Base-by-base conservation (phyloP, 2,113 vertebrate species). In the Peromyscus californicus region DNA sequence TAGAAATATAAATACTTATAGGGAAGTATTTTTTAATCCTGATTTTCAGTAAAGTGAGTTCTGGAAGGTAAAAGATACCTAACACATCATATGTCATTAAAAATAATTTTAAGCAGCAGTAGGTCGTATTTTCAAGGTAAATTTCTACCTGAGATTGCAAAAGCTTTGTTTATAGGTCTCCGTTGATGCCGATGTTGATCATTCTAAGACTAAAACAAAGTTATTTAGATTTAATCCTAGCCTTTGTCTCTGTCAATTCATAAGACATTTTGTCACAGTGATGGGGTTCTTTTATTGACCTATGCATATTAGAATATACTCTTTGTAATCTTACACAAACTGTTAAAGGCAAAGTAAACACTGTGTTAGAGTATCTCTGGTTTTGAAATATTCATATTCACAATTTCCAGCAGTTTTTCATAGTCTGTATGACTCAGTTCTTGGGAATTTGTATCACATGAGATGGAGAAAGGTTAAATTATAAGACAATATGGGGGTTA, bases 181-280 rank as follows among this genome's bases (percentile, higher is more conserved):
- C 31, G 79, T 36, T 85, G 45, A 93, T 86, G 17, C 36, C 82
- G 45, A 93, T 86, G 17, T 69, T 61, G 19, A 87, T 45, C 61
- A 57, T 61, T 67, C 21, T 87, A 83, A 91, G 54, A 61, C 83
- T 31, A 70, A 94, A 89, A 74, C 1, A 17, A 92, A 67, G 2
- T 90, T 79, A 78, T 42, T 95, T 88, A 67, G 33, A 89, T 65
- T 89, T 91, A 95, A 91, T 82, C 45, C 13, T 88, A 54, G 36
- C 0, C 26, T 91, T 84, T 93, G 57, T 17, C 26, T 91, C 82
- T 93, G 31, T 59, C n/a, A 70, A n/a, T 33, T 74, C 21, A 9
- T 61, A 39, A 91, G 24, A 88, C 48, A 63, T 29, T 82, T 92
- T 33, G 31, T 69, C 36, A 79, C 8, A 67, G 21, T 78, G 42